phyloP scores from a whole-genome alignment of 2,888 invertebrate species.

The Amblyteles armatorius region DNA sequence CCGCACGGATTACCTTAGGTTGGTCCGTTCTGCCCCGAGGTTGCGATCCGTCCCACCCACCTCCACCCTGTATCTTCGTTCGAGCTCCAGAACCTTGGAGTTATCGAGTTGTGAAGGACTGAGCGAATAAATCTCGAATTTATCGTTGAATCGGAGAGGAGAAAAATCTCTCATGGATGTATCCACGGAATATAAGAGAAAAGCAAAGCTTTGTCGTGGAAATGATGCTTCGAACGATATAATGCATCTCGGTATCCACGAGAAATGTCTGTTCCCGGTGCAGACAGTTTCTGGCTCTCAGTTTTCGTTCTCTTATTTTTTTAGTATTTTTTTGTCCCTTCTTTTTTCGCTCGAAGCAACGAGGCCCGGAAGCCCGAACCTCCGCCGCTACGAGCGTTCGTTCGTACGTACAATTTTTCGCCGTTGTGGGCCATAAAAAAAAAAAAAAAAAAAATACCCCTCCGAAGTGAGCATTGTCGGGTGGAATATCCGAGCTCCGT shows the following conservation, averaged over 20 bases:
- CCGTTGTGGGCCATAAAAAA: constrained; percentile 1
- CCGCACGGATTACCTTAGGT: no score
- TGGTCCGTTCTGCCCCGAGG: no score
- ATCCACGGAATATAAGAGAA: neutral
- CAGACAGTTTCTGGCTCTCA: neutral
- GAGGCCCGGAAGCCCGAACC: neutral
- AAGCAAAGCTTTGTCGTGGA: constrained; percentile 5
- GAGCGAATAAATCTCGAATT: neutral
- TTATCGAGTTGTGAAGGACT: neutral
- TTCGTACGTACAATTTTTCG: constrained; percentile 22
- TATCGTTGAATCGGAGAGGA: neutral
- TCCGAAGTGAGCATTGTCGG: constrained; percentile 59
- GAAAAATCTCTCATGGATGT: neutral
- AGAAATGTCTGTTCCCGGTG: constrained; percentile 25
- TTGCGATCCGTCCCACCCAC: no score
- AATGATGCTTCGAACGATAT: constrained; percentile 19
- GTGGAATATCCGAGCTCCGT: constrained; percentile 20
- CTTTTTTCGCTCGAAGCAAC: neutral
- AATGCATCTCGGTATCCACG: neutral
- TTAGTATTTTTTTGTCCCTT: constrained; percentile 2
- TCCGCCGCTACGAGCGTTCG: neutral
- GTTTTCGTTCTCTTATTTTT: neutral
- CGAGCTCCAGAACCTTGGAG: neutral
- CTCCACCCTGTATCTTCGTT: neutral
- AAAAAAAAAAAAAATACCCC: constrained; percentile 30